These are phyloP conservation scores for Pectinophora gossypiella DNA, from an alignment of 1,140 invertebrate genomes.

Conservation along the genomic window DNA sequence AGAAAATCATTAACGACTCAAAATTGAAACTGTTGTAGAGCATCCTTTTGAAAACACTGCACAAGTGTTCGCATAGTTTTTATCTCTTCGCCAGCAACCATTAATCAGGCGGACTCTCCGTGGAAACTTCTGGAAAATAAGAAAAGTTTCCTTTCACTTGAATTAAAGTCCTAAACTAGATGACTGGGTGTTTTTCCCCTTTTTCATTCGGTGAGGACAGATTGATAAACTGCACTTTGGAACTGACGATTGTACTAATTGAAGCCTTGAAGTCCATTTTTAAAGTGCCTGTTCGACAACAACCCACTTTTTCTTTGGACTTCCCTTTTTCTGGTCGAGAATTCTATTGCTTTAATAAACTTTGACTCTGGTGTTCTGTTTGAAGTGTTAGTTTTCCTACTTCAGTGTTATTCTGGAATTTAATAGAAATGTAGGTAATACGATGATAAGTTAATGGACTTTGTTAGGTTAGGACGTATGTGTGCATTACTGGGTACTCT, in stretches of 20 bases:
- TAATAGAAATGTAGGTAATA: too few species aligned
- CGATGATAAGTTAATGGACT: too few species aligned
- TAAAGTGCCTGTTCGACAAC: background rate
- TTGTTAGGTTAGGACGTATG: too few species aligned
- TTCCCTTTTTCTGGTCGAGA: background rate
- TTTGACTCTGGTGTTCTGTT: too few species aligned
- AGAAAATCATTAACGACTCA: conserved; percentile 10
- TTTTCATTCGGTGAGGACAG: conserved; percentile 7
- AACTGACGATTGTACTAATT: conserved; percentile 20
- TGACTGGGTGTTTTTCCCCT: conserved; percentile 17
- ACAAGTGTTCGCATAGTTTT: conserved; percentile 22
- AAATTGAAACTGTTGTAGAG: conserved; percentile 27
- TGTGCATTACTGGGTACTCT: too few species aligned
- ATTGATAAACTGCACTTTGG: conserved; percentile 25
- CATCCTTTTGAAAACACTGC: conserved; percentile 18
- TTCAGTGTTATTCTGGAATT: too few species aligned
- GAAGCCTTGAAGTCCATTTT: conserved; percentile 2
- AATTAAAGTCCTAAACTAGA: conserved; percentile 43
- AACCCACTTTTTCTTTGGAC: background rate
- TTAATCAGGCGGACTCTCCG: conserved; percentile 33
- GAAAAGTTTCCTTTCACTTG: conserved; percentile 42
- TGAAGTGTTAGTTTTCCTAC: too few species aligned
- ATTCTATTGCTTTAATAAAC: too few species aligned
- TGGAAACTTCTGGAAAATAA: conserved; percentile 31
- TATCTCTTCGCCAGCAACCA: conserved; percentile 25